phyloP scores from a whole-genome alignment of 2,888 invertebrate genomes.

The Malachius bipustulatus region DNA sequence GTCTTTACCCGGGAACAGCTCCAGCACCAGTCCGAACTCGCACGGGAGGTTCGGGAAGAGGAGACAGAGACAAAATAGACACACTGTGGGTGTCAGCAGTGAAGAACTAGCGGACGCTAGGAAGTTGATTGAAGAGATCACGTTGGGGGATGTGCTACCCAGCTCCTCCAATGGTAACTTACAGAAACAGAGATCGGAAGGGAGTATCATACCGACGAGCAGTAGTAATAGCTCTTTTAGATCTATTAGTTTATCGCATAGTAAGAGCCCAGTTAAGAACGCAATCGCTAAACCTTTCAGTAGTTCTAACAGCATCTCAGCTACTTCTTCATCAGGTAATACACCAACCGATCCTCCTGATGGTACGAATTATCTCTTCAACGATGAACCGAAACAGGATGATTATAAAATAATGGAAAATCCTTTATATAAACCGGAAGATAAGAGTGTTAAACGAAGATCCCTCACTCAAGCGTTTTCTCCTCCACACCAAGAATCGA shows the following conservation, averaged over 20 bases:
- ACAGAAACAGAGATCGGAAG: slow-evolving; percentile 40
- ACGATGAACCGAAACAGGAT: slow-evolving; percentile 27
- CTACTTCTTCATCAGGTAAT: slow-evolving; percentile 30
- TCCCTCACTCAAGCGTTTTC: too few species aligned
- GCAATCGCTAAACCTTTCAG: slow-evolving; percentile 36
- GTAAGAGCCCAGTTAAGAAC: slow-evolving; percentile 29
- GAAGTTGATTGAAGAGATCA: slow-evolving; percentile 56
- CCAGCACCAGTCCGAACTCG: slow-evolving; percentile 39
- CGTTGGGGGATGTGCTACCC: slow-evolving; percentile 32
- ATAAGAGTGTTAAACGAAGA: background rate
- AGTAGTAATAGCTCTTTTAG: slow-evolving; percentile 12
- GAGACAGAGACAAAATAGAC: slow-evolving; percentile 53
- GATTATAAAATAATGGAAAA: background rate
- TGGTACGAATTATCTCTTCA: slow-evolving; percentile 29
- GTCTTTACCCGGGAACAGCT: slow-evolving; percentile 30
- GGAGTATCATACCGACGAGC: slow-evolving; percentile 29
- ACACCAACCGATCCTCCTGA: slow-evolving; percentile 35
- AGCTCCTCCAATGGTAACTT: slow-evolving; percentile 25
- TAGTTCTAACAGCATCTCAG: slow-evolving; percentile 27
- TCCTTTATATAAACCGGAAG: background rate
- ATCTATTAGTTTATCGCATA: slow-evolving; percentile 9
- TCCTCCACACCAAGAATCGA: too few species aligned
- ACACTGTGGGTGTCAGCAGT: slow-evolving; percentile 73
- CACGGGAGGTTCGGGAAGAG: slow-evolving; percentile 41
- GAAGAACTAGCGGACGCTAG: slow-evolving; percentile 72